phyloP scores from a whole-genome alignment of 1,140 invertebrate species.

The Bacillus rossius region DNA sequence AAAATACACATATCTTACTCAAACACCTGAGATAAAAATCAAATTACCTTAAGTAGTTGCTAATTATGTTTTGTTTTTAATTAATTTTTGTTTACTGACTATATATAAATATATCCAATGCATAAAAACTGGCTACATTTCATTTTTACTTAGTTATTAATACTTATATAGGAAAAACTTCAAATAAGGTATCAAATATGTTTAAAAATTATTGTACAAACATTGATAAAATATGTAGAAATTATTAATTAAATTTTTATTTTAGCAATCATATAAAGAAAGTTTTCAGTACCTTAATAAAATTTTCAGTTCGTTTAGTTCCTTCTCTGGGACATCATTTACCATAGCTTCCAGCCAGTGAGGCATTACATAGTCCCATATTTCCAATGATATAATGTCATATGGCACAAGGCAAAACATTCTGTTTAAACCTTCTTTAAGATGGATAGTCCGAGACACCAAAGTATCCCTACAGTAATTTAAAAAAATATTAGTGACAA shows the following conservation, averaged over 20 bases:
- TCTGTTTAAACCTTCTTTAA: constrained; percentile 89
- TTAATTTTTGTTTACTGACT: no score
- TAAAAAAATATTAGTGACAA: constrained; percentile 11
- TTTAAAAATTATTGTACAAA: no score
- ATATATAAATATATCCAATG: no score
- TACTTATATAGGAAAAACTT: no score
- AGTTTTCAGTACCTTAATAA: constrained; percentile 64
- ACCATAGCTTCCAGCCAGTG: constrained; percentile 98
- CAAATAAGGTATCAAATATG: no score
- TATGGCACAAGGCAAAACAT: constrained; percentile 96
- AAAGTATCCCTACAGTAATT: constrained; percentile 66
- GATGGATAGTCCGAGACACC: constrained; percentile 82
- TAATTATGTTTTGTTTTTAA: no score
- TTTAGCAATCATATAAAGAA: not conserved
- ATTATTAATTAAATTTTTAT: not conserved
- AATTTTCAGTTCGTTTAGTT: constrained; percentile 86
- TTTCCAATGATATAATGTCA: constrained; percentile 91
- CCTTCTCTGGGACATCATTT: constrained; percentile 89
- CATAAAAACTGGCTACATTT: no score
- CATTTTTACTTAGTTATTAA: no score
- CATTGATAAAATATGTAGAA: no score
- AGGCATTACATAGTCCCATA: constrained; percentile 98
- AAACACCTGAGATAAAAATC: no score
- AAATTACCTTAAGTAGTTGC: no score
- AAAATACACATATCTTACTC: no score